Base-by-base conservation (phyloP, 2,113 vertebrate genomes). In the Nematolebias whitei region DNA sequence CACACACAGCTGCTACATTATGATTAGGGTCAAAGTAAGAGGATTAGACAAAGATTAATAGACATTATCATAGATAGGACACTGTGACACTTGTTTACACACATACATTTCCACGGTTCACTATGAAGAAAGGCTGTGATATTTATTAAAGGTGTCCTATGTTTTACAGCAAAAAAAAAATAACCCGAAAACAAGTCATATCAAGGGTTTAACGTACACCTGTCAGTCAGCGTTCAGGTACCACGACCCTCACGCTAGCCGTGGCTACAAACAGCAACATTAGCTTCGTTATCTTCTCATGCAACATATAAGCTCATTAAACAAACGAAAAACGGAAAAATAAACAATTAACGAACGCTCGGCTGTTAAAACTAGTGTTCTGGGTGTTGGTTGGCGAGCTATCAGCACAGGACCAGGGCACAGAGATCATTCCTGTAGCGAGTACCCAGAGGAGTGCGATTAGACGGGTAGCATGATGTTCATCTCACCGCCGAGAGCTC, bases 21-120 rank as follows among this genome's bases (percentile, higher is more conserved):
- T 86, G 74, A 83, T 87, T 73, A 85, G 76, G 85, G 60, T 84
- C 76, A 78, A 83, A 73, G 74, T 85, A 89, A 90, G 85, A 90
- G 90, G 90, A 90, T 91, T 80, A 90, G 35, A 71, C 23, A 62
- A 20, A 78, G 75, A 83, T 89, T 83, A 89, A 88, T 86, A 76
- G 69, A 79, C 74, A 74, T 58, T 44, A 66, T 53, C 29, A 63
- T 74, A 78, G 74, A 80, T 5, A 74, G 62, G 56, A 56, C 40
- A 62, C 40, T 5, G 40, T 66, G 69, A 77, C 73, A 78, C 63
- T 35, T 79, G 62, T 59, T 58, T 68, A 58, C 38, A 49, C 41
- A 71, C 49, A 66, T 26, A 57, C 26, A 52, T 12, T 45, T 35
- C 24, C 26, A 29, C 26, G 26, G 19, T 29, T 39, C 44, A 24